These are phyloP conservation scores for Cassiopea xamachana DNA, from an alignment of 30 jellyfish, hydroid and myxozoan genomes.

Conservation along the genomic window DNA sequence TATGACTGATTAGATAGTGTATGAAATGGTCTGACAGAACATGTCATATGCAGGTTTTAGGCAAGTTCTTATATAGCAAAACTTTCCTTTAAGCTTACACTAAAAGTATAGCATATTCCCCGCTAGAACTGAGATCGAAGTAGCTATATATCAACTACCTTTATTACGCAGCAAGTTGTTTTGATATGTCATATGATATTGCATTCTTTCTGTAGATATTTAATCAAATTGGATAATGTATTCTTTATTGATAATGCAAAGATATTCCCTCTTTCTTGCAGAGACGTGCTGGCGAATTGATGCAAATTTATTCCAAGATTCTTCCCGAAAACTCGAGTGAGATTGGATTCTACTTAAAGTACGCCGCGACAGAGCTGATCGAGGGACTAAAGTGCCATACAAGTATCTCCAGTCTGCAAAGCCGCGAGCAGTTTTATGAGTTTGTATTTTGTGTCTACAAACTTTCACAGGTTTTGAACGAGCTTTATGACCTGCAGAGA, in stretches of 20 bases:
- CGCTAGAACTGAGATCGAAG: too few relatives aligned
- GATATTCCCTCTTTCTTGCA: not conserved
- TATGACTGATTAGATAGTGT: too few relatives aligned
- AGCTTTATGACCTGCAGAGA: slow-evolving; percentile 13
- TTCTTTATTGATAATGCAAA: not conserved
- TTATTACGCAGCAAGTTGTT: too few relatives aligned
- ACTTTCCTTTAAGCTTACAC: too few relatives aligned
- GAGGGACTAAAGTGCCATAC: slow-evolving; percentile 69
- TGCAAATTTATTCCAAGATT: slow-evolving; percentile 24
- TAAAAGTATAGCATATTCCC: too few relatives aligned
- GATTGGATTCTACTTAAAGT: slow-evolving; percentile 9
- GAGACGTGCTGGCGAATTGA: slow-evolving; percentile 76
- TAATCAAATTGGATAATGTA: not conserved
- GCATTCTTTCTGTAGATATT: too few relatives aligned
- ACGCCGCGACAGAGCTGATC: slow-evolving; percentile 53
- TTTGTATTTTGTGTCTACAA: slow-evolving; percentile 62
- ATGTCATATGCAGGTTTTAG: too few relatives aligned
- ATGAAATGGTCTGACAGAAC: too few relatives aligned
- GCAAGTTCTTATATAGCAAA: too few relatives aligned
- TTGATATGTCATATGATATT: too few relatives aligned
- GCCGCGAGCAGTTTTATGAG: slow-evolving; percentile 68
- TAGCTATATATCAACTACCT: too few relatives aligned
- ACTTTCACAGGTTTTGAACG: slow-evolving; percentile 27
- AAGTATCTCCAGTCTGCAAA: slow-evolving; percentile 59
- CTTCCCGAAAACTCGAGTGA: slow-evolving; percentile 19